Evolutionary conservation across 2,888 invertebrate genomes (phyloP).

Genomic region (Epirrhoe alternata): DNA sequence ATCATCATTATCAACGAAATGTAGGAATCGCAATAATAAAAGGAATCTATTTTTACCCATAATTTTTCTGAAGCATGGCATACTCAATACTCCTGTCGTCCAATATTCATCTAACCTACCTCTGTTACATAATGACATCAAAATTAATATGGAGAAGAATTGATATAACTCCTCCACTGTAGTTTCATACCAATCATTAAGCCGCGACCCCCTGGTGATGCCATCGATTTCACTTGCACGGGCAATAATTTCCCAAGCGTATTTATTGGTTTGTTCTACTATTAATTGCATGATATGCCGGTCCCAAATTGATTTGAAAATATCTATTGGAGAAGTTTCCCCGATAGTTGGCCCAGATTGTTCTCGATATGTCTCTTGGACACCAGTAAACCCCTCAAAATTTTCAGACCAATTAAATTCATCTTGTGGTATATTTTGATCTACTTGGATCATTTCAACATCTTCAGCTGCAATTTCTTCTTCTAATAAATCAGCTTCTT

Average conservation of each 20-base stretch:
- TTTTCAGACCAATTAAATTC: conserved; percentile 19
- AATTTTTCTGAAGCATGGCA: too few species aligned
- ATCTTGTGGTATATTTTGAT: conserved; percentile 12
- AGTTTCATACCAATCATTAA: conserved; percentile 33
- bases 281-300: conserved; percentile 29
- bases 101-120: conserved; percentile 5
- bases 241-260: conserved; percentile 34
- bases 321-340: conserved; percentile 32
- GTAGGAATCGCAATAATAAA: conserved; percentile 34
- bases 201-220: conserved; percentile 23
- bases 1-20: conserved; percentile 40
- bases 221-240: conserved; percentile 22
- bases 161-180: conserved; percentile 31
- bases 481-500: conserved; percentile 22
- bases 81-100: too few species aligned
- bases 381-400: conserved; percentile 24
- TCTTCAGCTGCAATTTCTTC: conserved; percentile 10
- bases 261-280: conserved; percentile 31
- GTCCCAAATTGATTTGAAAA: conserved; percentile 35
- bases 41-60: conserved; percentile 15
- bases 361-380: conserved; percentile 31
- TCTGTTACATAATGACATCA: conserved; percentile 33
- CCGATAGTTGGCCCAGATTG: conserved; percentile 29
- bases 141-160: conserved; percentile 34
- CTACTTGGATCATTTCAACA: conserved; percentile 18